Base-by-base conservation (phyloP, 2,113 vertebrate species). In the Odontesthes bonariensis region DNA sequence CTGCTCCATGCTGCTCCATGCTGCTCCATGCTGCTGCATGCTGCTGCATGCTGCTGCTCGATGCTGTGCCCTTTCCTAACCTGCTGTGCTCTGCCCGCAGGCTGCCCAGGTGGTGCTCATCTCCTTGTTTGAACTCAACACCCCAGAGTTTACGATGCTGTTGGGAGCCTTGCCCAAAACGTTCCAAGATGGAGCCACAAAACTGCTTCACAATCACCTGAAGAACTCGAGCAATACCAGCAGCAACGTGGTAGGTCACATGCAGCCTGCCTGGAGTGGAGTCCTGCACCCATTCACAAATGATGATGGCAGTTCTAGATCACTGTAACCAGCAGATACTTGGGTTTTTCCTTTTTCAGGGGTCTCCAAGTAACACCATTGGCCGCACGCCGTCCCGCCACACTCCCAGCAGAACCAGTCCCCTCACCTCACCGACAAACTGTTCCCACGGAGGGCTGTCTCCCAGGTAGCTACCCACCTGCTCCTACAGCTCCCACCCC, bases 101-200 rank as follows among this genome's bases (percentile, higher is more conserved):
- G 98, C 98, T 23, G 98, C 98, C 58, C 97, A 99, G 88, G 95
- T 98, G 82, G 98, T 99, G 84, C 95, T 99, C 66, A 99, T 99
- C 89, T 94, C 97, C 69, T 93, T 99, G 84, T 99, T 99, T 90
- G 97, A 99, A 93, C 68, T 99, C 90, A 99, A 99, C 88, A 98
- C 98, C 16, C 97, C 98, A 0, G 97, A 98, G 95, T 99, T 99
- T 95, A 98, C 97, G 90, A 99, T 99, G 98, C 94, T 99, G 94
- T 96, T 99, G 89, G 98, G 97, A 88, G 98, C 98, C 65, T 94
- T 99, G 92, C 98, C 98, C 76, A 99, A 99, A 94, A 99, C 98
- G 76, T 99, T 99, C 95, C 98, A 99, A 93, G 98, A 99, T 62
- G 98, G 97, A 86, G 97, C 98, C 93, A 98, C 98, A 89, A 99